Conservation (phyloP, 2,113 vertebrate genomes). For the Leptobrachium ailaonicum region DNA sequence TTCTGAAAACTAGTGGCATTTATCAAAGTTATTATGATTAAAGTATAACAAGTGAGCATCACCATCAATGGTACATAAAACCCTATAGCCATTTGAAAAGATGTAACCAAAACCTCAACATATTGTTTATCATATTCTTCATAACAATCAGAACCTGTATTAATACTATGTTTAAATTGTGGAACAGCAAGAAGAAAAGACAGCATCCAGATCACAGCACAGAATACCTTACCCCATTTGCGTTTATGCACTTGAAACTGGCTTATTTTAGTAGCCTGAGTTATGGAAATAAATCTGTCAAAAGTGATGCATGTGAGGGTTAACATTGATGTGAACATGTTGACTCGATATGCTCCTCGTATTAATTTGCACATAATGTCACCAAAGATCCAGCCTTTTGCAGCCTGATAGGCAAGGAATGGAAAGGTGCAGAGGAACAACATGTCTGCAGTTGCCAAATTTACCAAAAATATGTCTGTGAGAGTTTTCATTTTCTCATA, state of each 20-base stretch:
- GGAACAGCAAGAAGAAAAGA: slow-evolving; percentile 57
- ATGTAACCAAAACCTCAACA: slow-evolving; percentile 45
- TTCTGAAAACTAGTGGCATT: slow-evolving; percentile 56
- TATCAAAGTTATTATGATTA: slow-evolving; percentile 62
- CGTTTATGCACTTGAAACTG: slow-evolving; percentile 45
- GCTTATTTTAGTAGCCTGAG: slow-evolving; percentile 57
- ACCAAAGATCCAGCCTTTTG: slow-evolving; percentile 57
- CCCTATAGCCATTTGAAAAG: slow-evolving; percentile 57
- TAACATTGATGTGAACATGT: slow-evolving; percentile 65
- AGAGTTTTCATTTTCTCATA: slow-evolving; percentile 58
- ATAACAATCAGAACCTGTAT: slow-evolving; percentile 26
- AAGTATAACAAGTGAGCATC: slow-evolving; percentile 61
- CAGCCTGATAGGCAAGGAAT: slow-evolving; percentile 59
- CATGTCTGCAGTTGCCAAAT: slow-evolving; percentile 64
- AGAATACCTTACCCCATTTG: slow-evolving; percentile 48
- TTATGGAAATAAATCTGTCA: slow-evolving; percentile 61
- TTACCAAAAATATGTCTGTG: slow-evolving; percentile 62
- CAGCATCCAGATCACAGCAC: slow-evolving; percentile 53
- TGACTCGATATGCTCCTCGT: slow-evolving; percentile 56
- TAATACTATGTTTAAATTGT: slow-evolving; percentile 54
- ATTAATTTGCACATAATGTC: slow-evolving; percentile 31
- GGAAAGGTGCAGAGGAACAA: slow-evolving; percentile 64
- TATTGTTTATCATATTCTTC: neutral
- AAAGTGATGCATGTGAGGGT: slow-evolving; percentile 62
- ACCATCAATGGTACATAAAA: slow-evolving; percentile 61